Conservation (phyloP, 2,888 invertebrate genomes). For the Harpalus rufipes region DNA sequence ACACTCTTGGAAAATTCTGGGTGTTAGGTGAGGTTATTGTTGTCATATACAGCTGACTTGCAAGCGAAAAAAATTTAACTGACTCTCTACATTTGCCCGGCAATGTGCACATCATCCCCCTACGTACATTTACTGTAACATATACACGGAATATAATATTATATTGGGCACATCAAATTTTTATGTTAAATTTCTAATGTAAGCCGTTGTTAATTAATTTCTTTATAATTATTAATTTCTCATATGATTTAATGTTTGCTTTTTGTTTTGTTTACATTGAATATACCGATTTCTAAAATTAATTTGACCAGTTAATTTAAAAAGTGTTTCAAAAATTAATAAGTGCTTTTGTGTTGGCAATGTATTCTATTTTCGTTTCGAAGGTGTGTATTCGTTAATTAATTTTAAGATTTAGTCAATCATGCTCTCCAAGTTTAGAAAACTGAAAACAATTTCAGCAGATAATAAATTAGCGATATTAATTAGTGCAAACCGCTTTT, state of each 20-base stretch:
- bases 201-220: no score
- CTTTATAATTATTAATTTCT: no score
- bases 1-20: no score
- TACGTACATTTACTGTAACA: no score
- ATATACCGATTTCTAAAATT: not conserved
- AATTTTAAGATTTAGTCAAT: constrained; percentile 20
- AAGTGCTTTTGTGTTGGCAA: constrained; percentile 7
- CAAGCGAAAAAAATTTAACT: no score
- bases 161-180: no score
- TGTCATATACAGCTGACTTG: no score
- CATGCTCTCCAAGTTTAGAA: constrained; percentile 12
- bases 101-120: no score
- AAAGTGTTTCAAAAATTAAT: constrained; percentile 15
- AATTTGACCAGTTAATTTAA: constrained; percentile 5
- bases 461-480: constrained; percentile 50
- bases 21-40: no score
- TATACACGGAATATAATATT: no score
- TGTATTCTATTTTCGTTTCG: not conserved
- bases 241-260: not conserved
- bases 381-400: constrained; percentile 36
- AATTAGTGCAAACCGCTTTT: constrained; percentile 35
- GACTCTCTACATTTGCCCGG: no score
- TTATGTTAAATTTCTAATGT: no score
- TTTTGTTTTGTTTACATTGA: not conserved
- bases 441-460: constrained; percentile 41